phyloP scores from a whole-genome alignment of 2,113 vertebrate genomes.

The rabbit (Oryctolagus cuniculus) region mOryCun1.1 NC_091442.1:42337001-42337500 shows the following conservation, averaged over 20 bases:
- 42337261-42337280: background rate
- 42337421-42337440: too few species aligned
- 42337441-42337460: too few species aligned
- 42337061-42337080: background rate
- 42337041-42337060: background rate
- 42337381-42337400: too few species aligned
- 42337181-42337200: background rate
- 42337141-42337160: background rate
- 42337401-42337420: too few species aligned
- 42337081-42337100: background rate
- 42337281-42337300: background rate
- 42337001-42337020: background rate
- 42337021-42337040: background rate
- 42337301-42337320: background rate
- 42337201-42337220: background rate
- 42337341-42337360: too few species aligned
- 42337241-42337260: background rate
- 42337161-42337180: background rate
- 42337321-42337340: too few species aligned
- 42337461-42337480: too few species aligned
- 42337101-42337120: background rate
- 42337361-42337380: too few species aligned
- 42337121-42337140: background rate
- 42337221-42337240: background rate
- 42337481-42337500: too few species aligned